A percentile compares a stretch with the other conserved stretches of the same genome.
phyloP scores from a whole-genome alignment of 1,140 invertebrate genomes.

The Drosophila paulistorum region DNA sequence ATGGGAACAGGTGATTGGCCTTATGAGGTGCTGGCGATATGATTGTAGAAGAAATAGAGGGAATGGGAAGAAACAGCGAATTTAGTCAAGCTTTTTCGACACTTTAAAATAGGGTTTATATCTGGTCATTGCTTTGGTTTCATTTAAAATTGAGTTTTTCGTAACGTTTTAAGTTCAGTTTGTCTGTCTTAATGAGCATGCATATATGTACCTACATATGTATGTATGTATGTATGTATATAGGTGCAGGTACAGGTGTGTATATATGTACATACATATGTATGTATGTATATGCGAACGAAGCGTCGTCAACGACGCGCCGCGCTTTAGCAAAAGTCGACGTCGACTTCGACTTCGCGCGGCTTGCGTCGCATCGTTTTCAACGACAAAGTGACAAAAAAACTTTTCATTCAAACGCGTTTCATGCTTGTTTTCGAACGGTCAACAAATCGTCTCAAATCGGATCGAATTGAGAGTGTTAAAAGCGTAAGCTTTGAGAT shows the following conservation, averaged over 20 bases:
- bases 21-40: background rate
- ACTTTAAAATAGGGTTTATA: conserved; percentile 42
- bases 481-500: background rate
- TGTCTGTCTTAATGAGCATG: conserved; percentile 61
- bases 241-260: background rate
- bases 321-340: background rate
- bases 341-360: background rate
- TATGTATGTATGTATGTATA: background rate
- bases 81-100: background rate
- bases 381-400: conserved; percentile 61
- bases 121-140: conserved; percentile 53
- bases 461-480: conserved; percentile 40
- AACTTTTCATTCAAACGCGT: conserved; percentile 80
- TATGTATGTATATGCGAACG: conserved; percentile 50
- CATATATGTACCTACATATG: conserved; percentile 7
- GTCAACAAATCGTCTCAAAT: conserved; percentile 55
- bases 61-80: background rate
- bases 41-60: background rate
- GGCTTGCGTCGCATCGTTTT: conserved; percentile 51
- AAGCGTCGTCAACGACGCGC: conserved; percentile 2
- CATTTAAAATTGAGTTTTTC: conserved; percentile 69
- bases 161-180: conserved; percentile 63
- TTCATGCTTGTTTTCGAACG: conserved; percentile 73
- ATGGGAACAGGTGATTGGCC: conserved; percentile 3
- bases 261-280: conserved; percentile 20